A percentile compares a stretch with the other conserved stretches of the same genome.
Conservation (phyloP, 2,113 vertebrate species). For the Nipponia nippon region DNA sequence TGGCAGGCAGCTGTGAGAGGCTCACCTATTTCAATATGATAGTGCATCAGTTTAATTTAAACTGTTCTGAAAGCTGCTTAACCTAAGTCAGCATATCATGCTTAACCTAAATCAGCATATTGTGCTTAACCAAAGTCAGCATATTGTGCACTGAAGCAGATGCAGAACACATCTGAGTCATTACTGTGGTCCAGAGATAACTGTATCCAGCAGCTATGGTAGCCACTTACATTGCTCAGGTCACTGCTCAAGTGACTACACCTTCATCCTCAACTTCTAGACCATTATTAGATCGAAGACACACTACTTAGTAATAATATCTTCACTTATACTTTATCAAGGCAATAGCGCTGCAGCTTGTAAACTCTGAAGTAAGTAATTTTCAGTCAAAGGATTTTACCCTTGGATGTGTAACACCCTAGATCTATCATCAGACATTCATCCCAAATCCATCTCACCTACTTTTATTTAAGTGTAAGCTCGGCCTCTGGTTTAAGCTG, state of each 20-base stretch:
- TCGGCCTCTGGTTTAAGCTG: not conserved
- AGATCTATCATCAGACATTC: not conserved
- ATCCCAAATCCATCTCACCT: not conserved
- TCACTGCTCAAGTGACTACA: not conserved
- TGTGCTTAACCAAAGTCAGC: not conserved
- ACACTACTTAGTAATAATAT: not conserved
- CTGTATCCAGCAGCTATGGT: not conserved
- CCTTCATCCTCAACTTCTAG: not conserved
- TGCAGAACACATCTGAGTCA: not conserved
- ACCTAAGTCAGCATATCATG: not conserved
- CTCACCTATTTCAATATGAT: not conserved
- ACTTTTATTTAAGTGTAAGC: not conserved
- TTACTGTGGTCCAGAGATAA: not conserved
- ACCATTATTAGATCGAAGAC: not conserved
- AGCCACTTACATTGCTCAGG: not conserved
- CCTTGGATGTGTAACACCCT: not conserved
- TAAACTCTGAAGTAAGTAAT: not conserved
- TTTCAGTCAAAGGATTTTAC: not conserved
- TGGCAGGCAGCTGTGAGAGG: not conserved
- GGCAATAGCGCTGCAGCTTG: not conserved
- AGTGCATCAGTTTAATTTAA: not conserved
- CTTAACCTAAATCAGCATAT: not conserved
- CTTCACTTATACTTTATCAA: not conserved
- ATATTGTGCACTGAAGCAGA: not conserved
- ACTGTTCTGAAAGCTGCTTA: not conserved